Base-by-base conservation (phyloP, 1,140 invertebrate species). In the Diabrotica virgifera region DNA sequence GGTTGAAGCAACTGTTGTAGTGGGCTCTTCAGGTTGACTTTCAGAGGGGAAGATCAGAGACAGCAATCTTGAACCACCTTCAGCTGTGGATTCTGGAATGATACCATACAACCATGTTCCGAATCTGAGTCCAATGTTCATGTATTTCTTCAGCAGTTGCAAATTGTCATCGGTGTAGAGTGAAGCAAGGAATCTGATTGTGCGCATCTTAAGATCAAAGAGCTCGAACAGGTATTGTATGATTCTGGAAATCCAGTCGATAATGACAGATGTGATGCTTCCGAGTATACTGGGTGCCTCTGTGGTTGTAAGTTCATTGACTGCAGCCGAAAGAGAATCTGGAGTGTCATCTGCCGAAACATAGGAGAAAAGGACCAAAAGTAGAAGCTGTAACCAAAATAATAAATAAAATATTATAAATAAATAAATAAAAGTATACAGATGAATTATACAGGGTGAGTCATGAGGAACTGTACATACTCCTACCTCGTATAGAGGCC, bases 111-210 rank as follows among this genome's bases (percentile, higher is more conserved):
- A 0, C 60, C 60, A 62, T 10, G n/a, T n/a, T 11, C 60, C 51
- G 35, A 55, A 38, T 14, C 60, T 36, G 7, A 62, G 52, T 5
- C 9, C 35, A 7, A 62, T 5, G 24, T 38, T 40, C 35, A 62
- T 10, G 13, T 24, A 36, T 12, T 13, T 62, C 24, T 54, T 62
- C 24, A 62, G 10, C 24, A 62, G 36, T 11, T 5, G 10, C 24
- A 62, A 14, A 12, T 62, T 62, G 6, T 62, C 60, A 7, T 10
- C 12, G 9, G 60, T 62, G 52, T 62, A 62, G 6, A 62, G 37
- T 2, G 60, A 62, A 36, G 52, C 11, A 5, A 62, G 2, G 36
- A 62, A 62, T 10, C 36, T 53, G 14, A 54, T 36, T 6, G 51
- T 35, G 4, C 60, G 24, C 0, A 38, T 13, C 36, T 62, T 62